A percentile compares a stretch with the other conserved stretches of the same genome.
Evolutionary conservation across 2,888 invertebrate species (phyloP).

Genomic region (Acanthococcus lagerstroemiae): DNA sequence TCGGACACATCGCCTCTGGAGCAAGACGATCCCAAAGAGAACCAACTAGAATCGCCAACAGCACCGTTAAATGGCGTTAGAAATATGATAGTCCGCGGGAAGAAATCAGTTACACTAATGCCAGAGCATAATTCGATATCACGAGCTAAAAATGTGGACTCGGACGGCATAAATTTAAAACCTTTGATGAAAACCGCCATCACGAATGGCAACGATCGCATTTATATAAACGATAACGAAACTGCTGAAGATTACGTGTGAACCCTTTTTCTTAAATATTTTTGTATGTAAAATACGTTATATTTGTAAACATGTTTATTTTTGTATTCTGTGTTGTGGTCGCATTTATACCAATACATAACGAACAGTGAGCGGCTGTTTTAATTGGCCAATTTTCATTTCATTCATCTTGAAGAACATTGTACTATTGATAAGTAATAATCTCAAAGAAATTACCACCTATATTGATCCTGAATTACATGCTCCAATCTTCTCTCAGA

Average conservation of each 20-base stretch:
- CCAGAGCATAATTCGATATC: background rate
- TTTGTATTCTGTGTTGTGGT: background rate
- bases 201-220: background rate
- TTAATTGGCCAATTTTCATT: too few species aligned
- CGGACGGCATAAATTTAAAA: conserved; percentile 3
- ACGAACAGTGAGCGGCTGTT: too few species aligned
- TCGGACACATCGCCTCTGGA: conserved; percentile 11
- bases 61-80: conserved; percentile 2
- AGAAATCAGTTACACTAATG: conserved; percentile 18
- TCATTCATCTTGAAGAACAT: too few species aligned
- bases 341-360: too few species aligned
- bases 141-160: background rate
- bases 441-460: too few species aligned
- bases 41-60: background rate
- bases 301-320: background rate
- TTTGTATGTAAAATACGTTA: background rate
- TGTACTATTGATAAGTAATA: too few species aligned
- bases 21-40: background rate
- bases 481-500: too few species aligned
- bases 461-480: too few species aligned
- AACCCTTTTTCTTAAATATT: background rate
- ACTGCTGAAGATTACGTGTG: conserved; percentile 25
- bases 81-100: conserved; percentile 7
- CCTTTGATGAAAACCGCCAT: conserved; percentile 8
- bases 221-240: background rate